Evolutionary conservation across 2,888 invertebrate genomes (phyloP).

Genomic region (Papilio gigon): DNA sequence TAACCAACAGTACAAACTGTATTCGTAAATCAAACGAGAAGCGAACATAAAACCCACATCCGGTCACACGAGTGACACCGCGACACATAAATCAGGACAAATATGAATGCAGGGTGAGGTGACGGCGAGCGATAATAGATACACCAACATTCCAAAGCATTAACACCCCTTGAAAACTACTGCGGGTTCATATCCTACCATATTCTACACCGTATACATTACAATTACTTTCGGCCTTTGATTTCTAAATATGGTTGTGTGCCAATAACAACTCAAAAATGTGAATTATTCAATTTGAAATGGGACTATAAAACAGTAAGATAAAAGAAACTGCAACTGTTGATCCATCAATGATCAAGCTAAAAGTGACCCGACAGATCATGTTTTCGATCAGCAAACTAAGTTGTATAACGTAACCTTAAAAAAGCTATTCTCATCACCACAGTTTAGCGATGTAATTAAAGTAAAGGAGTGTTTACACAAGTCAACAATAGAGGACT

Average conservation of each 20-base stretch:
- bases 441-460: constrained; percentile 2
- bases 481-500: constrained; percentile 16
- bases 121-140: constrained; percentile 18
- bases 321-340: background rate
- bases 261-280: no score
- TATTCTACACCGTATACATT: no score
- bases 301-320: background rate
- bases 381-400: background rate
- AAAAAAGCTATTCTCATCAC: background rate
- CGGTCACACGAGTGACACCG: constrained; percentile 22
- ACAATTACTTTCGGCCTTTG: background rate
- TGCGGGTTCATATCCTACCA: no score
- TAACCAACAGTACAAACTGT: constrained; percentile 22
- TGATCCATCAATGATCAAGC: background rate
- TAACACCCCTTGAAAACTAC: background rate
- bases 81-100: constrained; percentile 25
- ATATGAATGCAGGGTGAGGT: constrained; percentile 13
- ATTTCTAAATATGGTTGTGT: background rate
- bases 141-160: constrained; percentile 22
- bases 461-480: constrained; percentile 7
- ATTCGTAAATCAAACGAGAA: constrained; percentile 31
- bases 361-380: background rate
- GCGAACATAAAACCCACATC: constrained; percentile 35
- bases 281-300: background rate
- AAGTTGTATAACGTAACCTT: background rate